Base-by-base conservation (phyloP, 2,888 invertebrate species). In the Allophyes oxyacanthae region DNA sequence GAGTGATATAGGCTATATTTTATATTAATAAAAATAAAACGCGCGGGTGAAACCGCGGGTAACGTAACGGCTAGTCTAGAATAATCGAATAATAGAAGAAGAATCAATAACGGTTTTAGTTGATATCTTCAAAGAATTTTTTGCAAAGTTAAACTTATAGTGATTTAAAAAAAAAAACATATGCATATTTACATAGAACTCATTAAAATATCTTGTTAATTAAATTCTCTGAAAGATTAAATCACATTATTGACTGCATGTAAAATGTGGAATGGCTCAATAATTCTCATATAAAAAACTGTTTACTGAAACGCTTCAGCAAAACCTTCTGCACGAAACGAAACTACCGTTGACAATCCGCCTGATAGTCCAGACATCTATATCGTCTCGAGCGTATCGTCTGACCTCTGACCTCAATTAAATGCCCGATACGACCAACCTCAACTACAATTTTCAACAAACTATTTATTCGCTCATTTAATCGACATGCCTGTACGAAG, bases 381-480 rank as follows among this genome's bases (percentile, higher is more conserved):
- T 61, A 70, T 64, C 66, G 41, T 34, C 34, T 55, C 48, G 54
- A 65, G 64, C 69, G 71, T 72, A 78, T 77, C 77, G 58, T 42
- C 41, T 64, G 72, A 81, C 81, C 80, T 56, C 14, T 64, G 72
- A 79, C 79, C 81, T 72, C 76, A 81, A 81, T 79, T 79, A 79
- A 78, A 79, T 75, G 57, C 51, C 52, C 66, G 75, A 71, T 79
- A 73, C 72, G 73, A 77, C 70, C 69, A 48, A 61, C 54, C 65
- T 64, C 54, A 38, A 46, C 48, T 48, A 51, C 69, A 62, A 71
- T 68, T 75, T 67, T 71, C 78, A 72, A 64, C 52, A 57, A 66
- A 58, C 70, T 70, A 78, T 77, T 73, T 73, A 77, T 78, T 77
- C 69, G 50, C 64, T 52, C 51, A 67, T 69, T 79, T 78, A 80